Evolutionary conservation across 2,888 invertebrate genomes (phyloP).

Genomic region (Artemia sp.): DNA sequence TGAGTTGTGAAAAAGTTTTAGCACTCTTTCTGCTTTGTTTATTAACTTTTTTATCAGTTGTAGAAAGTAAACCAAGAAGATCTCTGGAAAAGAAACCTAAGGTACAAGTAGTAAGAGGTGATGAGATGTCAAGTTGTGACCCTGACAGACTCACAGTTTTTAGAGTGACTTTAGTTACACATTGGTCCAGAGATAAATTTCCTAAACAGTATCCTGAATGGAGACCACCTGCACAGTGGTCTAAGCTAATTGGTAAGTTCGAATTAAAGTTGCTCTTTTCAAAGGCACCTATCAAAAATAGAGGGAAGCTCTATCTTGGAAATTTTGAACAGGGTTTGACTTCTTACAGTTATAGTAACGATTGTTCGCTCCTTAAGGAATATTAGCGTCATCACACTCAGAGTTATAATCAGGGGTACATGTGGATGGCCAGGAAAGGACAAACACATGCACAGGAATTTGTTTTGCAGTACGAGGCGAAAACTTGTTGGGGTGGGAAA

Average conservation of each 20-base stretch:
- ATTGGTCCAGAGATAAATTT: constrained; percentile 75
- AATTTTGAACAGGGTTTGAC: too few species aligned
- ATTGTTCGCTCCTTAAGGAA: too few species aligned
- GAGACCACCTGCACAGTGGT: constrained; percentile 85
- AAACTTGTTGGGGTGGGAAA: too few species aligned
- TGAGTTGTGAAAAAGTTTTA: constrained; percentile 2
- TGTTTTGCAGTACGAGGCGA: too few species aligned
- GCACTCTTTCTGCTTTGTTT: background rate
- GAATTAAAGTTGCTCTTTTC: background rate
- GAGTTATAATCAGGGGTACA: too few species aligned
- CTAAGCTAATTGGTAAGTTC: constrained; percentile 70
- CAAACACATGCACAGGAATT: too few species aligned
- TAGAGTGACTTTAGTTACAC: constrained; percentile 70
- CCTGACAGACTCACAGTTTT: constrained; percentile 73
- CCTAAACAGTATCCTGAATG: constrained; percentile 87
- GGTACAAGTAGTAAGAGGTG: constrained; percentile 15
- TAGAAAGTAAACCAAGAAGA: background rate
- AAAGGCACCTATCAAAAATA: too few species aligned
- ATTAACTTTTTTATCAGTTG: background rate
- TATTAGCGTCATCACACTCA: too few species aligned
- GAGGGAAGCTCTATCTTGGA: too few species aligned
- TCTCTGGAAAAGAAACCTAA: background rate
- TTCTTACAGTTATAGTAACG: too few species aligned
- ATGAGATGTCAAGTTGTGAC: constrained; percentile 37
- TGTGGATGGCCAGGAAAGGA: too few species aligned